Percentiles rank a stretch among this genome's conserved stretches.
phyloP scores from a whole-genome alignment of 2,888 invertebrate species.

The Eupithecia tripunctaria region DNA sequence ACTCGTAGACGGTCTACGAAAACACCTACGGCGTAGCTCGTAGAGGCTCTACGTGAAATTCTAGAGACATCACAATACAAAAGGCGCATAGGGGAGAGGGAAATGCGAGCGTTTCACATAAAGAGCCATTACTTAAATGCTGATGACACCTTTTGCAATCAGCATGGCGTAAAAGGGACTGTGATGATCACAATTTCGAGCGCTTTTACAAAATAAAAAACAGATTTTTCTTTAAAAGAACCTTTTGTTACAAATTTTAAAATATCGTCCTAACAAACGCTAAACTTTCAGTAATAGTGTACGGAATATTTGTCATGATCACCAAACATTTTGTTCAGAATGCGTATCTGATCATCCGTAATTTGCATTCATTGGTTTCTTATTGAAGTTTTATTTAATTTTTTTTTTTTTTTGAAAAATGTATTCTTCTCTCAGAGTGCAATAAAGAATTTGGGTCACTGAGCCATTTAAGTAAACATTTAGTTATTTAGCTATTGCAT shows the following conservation, averaged over 20 bases:
- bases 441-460: no score
- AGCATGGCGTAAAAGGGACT: background rate
- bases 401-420: background rate
- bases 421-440: no score
- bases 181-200: background rate
- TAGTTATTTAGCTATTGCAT: no score
- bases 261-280: background rate
- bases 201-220: background rate
- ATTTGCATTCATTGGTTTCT: background rate
- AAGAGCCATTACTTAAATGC: conserved; percentile 9
- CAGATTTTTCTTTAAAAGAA: background rate
- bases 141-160: conserved; percentile 12
- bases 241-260: background rate
- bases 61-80: background rate
- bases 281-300: no score
- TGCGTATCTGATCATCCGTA: no score
- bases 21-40: conserved; percentile 6
- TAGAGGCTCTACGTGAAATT: conserved; percentile 3
- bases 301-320: background rate
- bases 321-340: background rate
- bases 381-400: no score
- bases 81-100: background rate
- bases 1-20: conserved; percentile 7
- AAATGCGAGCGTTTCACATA: conserved; percentile 7
- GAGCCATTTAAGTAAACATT: no score